Evolutionary conservation across 2,113 vertebrate genomes (phyloP).

Genomic region (Dendropsophus ebraccatus): DNA sequence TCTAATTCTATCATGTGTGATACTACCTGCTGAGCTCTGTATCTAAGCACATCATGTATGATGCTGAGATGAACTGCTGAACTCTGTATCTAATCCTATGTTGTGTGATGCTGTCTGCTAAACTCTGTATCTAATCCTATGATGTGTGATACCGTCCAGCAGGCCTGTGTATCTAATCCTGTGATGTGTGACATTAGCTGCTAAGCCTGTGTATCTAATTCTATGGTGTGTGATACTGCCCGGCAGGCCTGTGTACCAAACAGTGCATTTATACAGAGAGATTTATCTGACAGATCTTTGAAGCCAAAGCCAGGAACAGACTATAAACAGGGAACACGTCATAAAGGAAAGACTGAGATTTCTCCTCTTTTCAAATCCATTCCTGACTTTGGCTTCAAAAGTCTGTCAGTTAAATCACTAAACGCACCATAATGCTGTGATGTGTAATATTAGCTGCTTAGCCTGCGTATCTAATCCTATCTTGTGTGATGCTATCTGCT

Average conservation of each 20-base stretch:
- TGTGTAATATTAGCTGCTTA: neutral
- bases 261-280: too few species aligned
- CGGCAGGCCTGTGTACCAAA: neutral
- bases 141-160: neutral
- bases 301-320: too few species aligned
- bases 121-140: neutral
- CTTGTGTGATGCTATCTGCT: neutral
- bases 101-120: neutral
- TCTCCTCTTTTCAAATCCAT: too few species aligned
- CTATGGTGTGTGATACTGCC: neutral
- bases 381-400: too few species aligned
- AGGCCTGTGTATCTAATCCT: conserved; percentile 3
- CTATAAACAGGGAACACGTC: too few species aligned
- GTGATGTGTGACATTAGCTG: neutral
- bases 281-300: too few species aligned
- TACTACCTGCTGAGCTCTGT: too few species aligned
- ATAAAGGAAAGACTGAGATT: too few species aligned
- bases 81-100: conserved; percentile 6
- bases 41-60: too few species aligned
- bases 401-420: too few species aligned
- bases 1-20: too few species aligned
- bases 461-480: neutral
- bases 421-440: neutral
- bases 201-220: neutral
- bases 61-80: neutral